phyloP scores from a whole-genome alignment of 37 sponge, comb jelly and placozoan species.

The Petrosia ficiformis region DNA sequence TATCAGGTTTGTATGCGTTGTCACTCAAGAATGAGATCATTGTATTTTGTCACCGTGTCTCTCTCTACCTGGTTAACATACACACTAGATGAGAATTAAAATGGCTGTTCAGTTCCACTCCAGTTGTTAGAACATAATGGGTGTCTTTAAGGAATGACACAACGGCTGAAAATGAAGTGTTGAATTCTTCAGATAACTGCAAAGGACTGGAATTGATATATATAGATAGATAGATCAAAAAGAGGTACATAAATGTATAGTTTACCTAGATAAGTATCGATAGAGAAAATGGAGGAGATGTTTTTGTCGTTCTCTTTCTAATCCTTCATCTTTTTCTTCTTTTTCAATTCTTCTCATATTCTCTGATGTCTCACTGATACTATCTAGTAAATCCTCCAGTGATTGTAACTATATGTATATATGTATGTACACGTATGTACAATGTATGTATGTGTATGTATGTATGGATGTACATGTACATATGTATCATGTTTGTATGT shows the following conservation, averaged over 20 bases:
- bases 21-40: too few species aligned
- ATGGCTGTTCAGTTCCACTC: not conserved
- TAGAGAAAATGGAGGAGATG: constrained; percentile 70
- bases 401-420: constrained; percentile 30
- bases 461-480: too few species aligned
- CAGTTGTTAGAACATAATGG: not conserved
- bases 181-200: constrained; percentile 43
- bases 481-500: too few species aligned
- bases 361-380: constrained; percentile 19
- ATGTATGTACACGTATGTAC: constrained; percentile 28
- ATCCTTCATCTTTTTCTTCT: constrained; percentile 6
- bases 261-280: constrained; percentile 55
- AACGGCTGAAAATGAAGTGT: not conserved
- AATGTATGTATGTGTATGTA: too few species aligned
- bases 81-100: constrained; percentile 43
- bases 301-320: constrained; percentile 37
- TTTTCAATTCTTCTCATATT: constrained; percentile 25
- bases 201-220: constrained; percentile 10
- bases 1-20: too few species aligned
- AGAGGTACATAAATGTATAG: too few species aligned
- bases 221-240: not conserved
- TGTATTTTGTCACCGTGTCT: not conserved
- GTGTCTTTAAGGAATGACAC: constrained; percentile 40
- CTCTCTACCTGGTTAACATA: constrained; percentile 57
- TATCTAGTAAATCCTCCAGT: constrained; percentile 16